Conservation (phyloP, 2,113 vertebrate species). For the Microtus montanus region DNA sequence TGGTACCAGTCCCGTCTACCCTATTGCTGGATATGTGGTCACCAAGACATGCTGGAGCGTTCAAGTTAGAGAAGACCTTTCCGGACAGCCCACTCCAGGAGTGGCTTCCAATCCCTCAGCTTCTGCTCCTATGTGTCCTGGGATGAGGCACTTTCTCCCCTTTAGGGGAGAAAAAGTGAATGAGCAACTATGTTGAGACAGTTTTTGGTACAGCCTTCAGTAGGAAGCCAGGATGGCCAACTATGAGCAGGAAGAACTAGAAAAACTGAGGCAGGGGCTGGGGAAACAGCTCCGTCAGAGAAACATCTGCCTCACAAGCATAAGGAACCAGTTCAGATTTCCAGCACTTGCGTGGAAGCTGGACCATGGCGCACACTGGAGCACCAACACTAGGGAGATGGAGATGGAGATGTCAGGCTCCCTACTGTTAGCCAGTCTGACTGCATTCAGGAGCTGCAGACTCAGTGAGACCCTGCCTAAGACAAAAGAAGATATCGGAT, state of each 20-base stretch:
- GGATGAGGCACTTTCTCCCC: neutral
- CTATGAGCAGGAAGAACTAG: neutral
- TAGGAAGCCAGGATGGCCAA: neutral
- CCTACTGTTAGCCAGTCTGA: neutral
- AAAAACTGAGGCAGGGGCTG: neutral
- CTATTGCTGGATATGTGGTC: neutral
- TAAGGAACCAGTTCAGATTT: neutral
- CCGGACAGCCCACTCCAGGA: neutral
- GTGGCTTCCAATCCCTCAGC: neutral
- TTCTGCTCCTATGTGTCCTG: neutral
- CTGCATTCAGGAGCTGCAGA: neutral
- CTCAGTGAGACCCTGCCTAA: neutral
- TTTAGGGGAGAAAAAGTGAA: neutral
- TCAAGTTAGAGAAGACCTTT: neutral
- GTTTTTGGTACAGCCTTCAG: neutral
- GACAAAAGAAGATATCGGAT: neutral
- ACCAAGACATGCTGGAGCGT: too few species aligned
- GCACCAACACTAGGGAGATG: neutral
- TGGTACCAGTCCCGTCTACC: too few species aligned
- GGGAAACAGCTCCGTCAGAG: neutral
- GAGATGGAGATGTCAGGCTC: neutral
- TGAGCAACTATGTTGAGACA: neutral
- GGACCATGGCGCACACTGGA: neutral
- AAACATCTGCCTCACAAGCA: neutral
- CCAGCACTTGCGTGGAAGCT: neutral